Conservation (phyloP, 2,797 vertebrate genomes). For the Epinephelus malabaricus region DNA sequence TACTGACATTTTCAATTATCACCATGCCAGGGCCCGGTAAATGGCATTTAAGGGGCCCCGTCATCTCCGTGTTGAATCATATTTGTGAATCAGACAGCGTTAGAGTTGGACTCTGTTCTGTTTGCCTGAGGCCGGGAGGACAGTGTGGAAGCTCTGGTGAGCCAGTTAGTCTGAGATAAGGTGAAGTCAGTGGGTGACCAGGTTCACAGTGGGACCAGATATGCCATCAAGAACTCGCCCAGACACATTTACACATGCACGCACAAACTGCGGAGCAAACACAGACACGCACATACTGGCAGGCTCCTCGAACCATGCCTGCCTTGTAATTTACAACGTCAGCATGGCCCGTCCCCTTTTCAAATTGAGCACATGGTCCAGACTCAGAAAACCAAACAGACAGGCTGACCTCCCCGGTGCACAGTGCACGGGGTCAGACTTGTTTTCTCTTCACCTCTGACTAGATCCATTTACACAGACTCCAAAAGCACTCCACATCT, state of each 20-base stretch:
- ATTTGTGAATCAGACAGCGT: constrained; percentile 78
- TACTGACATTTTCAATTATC: constrained; percentile 87
- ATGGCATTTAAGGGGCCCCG: constrained; percentile 81
- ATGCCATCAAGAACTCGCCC: constrained; percentile 10
- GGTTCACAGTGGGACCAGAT: constrained; percentile 37
- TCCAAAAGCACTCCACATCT: constrained; percentile 77
- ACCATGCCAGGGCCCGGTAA: constrained; percentile 80
- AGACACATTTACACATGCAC: constrained; percentile 30
- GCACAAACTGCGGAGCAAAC: constrained; percentile 31
- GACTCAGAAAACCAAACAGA: constrained; percentile 81
- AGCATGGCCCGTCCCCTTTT: constrained; percentile 68
- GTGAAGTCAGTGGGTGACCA: constrained; percentile 51
- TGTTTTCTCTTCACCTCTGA: constrained; percentile 84
- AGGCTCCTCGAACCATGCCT: constrained; percentile 47
- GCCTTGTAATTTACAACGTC: constrained; percentile 78
- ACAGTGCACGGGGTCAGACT: constrained; percentile 79
- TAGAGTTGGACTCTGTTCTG: constrained; percentile 59
- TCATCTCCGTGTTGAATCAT: constrained; percentile 83
- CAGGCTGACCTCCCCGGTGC: constrained; percentile 76
- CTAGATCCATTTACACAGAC: constrained; percentile 82
- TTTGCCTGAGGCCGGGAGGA: constrained; percentile 51
- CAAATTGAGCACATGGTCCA: constrained; percentile 73
- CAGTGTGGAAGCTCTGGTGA: constrained; percentile 25
- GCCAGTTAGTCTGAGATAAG: constrained; percentile 42
- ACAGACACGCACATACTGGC: constrained; percentile 24